These are phyloP conservation scores for Carassius carassius DNA, from an alignment of 2,113 vertebrate species.

Conservation along the genomic window DNA sequence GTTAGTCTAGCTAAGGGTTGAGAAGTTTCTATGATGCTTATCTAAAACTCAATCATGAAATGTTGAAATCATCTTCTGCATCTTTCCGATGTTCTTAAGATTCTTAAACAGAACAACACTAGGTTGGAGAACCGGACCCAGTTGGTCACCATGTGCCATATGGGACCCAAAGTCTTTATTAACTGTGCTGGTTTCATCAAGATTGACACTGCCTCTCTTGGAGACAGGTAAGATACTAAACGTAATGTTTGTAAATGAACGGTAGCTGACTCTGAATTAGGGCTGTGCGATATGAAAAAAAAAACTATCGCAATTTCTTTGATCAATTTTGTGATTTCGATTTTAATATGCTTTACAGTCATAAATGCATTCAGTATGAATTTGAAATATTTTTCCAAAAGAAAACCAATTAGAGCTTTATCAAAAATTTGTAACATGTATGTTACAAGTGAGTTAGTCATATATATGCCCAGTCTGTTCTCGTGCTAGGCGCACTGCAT, in stretches of 20 bases:
- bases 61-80: background rate
- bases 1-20: background rate
- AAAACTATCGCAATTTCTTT: too few species aligned
- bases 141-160: constrained; percentile 98
- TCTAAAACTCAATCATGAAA: background rate
- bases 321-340: too few species aligned
- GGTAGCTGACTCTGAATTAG: background rate
- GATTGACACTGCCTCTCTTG: constrained; percentile 94
- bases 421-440: too few species aligned
- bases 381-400: too few species aligned
- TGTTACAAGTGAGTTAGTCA: too few species aligned
- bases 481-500: too few species aligned
- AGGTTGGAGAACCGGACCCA: constrained; percentile 97
- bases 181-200: constrained; percentile 99
- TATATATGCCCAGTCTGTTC: too few species aligned
- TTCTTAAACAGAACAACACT: constrained; percentile 98
- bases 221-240: constrained; percentile 83
- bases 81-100: constrained; percentile 71
- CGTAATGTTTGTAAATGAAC: too few species aligned
- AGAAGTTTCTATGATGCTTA: background rate
- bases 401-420: too few species aligned
- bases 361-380: too few species aligned
- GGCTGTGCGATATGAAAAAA: too few species aligned
- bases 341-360: too few species aligned
- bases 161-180: constrained; percentile 99